Percentiles rank a stretch among this genome's conserved stretches.
These are phyloP conservation scores for Leptodirus hochenwartii DNA, from an alignment of 2,888 invertebrate genomes.

Conservation along the genomic window DNA sequence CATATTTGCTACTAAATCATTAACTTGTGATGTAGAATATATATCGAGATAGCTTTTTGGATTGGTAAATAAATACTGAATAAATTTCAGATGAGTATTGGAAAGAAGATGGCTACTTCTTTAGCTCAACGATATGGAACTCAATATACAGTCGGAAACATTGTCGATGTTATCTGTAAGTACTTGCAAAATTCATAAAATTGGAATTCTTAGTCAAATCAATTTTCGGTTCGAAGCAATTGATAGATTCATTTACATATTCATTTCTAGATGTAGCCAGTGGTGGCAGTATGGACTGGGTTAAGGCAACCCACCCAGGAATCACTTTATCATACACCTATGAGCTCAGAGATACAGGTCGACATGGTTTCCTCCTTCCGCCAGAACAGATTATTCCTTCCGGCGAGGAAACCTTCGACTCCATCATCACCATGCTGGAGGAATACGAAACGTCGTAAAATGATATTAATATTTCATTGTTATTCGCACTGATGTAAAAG, in stretches of 20 bases:
- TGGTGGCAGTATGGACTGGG: conserved; percentile 54
- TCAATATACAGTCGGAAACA: conserved; percentile 25
- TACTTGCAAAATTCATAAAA: conserved; percentile 9
- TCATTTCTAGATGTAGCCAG: conserved; percentile 34
- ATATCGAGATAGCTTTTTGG: too few species aligned
- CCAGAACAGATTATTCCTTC: conserved; percentile 37
- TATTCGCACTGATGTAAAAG: too few species aligned
- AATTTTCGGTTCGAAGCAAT: not conserved
- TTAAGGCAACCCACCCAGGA: conserved; percentile 47
- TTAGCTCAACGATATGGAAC: conserved; percentile 25
- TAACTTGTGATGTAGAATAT: too few species aligned
- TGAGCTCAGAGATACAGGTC: conserved; percentile 49
- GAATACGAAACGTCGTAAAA: too few species aligned
- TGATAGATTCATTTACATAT: not conserved
- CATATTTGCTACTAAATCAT: too few species aligned
- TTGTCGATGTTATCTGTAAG: conserved; percentile 30
- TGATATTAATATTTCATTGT: too few species aligned
- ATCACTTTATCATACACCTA: too few species aligned
- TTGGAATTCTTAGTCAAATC: conserved; percentile 1
- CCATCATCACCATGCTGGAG: conserved; percentile 2
- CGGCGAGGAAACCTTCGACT: conserved; percentile 10
- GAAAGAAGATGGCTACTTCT: conserved; percentile 6
- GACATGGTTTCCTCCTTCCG: conserved; percentile 50
- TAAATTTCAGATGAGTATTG: conserved; percentile 6
- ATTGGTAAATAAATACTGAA: not conserved